Conservation (phyloP, 2,113 vertebrate genomes). For the Gnathonemus echidnorhynchus region DNA sequence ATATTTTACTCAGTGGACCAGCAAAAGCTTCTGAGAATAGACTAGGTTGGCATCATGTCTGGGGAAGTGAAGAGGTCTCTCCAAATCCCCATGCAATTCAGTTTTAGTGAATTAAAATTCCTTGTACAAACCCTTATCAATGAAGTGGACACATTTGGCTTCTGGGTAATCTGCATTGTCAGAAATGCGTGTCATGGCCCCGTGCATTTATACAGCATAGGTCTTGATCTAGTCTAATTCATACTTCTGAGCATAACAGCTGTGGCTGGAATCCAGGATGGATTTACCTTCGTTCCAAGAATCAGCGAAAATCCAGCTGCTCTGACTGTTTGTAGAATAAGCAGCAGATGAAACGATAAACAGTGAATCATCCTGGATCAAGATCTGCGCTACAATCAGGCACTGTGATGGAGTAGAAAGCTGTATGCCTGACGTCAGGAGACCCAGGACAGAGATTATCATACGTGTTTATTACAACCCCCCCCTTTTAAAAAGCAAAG, state of each 20-base stretch:
- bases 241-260: neutral
- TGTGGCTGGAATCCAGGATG: constrained; percentile 2
- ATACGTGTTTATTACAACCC: neutral
- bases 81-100: neutral
- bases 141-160: neutral
- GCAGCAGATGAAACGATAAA: neutral
- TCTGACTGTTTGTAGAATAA: neutral
- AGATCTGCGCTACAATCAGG: neutral
- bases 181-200: neutral
- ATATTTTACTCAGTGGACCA: constrained; percentile 1
- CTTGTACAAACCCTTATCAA: neutral
- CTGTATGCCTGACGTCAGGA: neutral
- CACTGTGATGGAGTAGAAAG: neutral
- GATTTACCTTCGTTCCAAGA: neutral
- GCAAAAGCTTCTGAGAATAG: neutral
- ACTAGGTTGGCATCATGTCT: neutral
- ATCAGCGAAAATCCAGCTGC: neutral
- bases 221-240: neutral
- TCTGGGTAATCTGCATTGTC: neutral
- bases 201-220: neutral
- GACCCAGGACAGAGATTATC: neutral
- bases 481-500: neutral
- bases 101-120: neutral
- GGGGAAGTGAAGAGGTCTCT: neutral
- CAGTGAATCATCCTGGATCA: neutral